Conservation (phyloP, 30 jellyfish, hydroid and myxozoan genomes). For the Morbakka virulenta region DNA sequence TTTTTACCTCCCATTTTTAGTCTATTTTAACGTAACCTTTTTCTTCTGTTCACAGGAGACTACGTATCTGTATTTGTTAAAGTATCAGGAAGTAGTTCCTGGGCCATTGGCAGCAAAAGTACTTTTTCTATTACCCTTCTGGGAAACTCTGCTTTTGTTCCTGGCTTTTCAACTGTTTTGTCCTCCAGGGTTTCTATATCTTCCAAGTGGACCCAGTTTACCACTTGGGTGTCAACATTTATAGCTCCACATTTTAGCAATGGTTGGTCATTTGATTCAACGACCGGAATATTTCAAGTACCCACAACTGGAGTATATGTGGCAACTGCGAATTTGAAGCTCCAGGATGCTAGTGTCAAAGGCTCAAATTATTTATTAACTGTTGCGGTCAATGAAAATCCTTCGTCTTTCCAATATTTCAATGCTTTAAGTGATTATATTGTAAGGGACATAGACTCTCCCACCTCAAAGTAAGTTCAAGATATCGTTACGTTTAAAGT, state of each 20-base stretch:
- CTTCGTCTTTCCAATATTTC: constrained; percentile 27
- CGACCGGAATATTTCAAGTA: constrained; percentile 52
- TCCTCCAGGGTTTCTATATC: no score
- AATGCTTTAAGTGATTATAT: constrained; percentile 82
- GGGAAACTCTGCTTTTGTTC: constrained; percentile 60
- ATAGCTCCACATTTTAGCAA: constrained; percentile 37
- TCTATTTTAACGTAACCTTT: neutral
- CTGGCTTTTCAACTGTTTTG: constrained; percentile 78
- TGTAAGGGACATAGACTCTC: constrained; percentile 21
- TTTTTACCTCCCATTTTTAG: neutral
- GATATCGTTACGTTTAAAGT: no score
- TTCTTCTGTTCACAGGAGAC: constrained; percentile 18
- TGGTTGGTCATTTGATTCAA: constrained; percentile 71
- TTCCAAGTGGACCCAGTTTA: constrained; percentile 8
- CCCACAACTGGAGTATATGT: constrained; percentile 72
- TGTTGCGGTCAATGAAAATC: constrained; percentile 67
- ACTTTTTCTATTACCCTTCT: constrained; percentile 63
- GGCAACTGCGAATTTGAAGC: constrained; percentile 65
- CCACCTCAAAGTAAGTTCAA: no score
- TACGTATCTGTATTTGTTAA: constrained; percentile 42
- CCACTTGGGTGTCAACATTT: constrained; percentile 39
- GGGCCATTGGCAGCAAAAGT: constrained; percentile 68
- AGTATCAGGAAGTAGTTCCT: constrained; percentile 53
- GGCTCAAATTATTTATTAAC: constrained; percentile 58
- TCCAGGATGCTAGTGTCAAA: constrained; percentile 59